Evolutionary conservation across 2,888 invertebrate species (phyloP).

Genomic region (Pollenia angustigena): DNA sequence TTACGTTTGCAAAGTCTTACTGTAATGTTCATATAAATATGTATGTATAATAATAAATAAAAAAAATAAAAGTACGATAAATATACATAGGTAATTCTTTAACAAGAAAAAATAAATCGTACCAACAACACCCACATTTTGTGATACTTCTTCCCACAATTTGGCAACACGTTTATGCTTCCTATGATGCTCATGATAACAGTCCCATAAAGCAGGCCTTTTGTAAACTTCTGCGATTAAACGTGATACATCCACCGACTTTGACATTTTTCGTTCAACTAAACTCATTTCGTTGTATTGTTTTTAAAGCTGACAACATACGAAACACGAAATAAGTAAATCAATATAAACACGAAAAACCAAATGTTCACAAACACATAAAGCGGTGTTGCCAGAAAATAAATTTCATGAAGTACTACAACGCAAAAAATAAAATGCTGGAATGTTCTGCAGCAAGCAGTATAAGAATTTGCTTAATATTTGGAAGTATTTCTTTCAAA

Average conservation of each 20-base stretch:
- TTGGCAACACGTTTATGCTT: slow-evolving; percentile 76
- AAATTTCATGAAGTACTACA: too few relatives aligned
- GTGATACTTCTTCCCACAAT: slow-evolving; percentile 78
- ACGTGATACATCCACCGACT: slow-evolving; percentile 78
- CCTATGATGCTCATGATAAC: slow-evolving; percentile 77
- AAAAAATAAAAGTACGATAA: too few relatives aligned
- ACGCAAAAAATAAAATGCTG: too few relatives aligned
- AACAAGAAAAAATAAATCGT: slow-evolving; percentile 63
- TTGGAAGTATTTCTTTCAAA: too few relatives aligned
- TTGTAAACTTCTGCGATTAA: slow-evolving; percentile 79
- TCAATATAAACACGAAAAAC: too few relatives aligned
- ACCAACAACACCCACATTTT: slow-evolving; percentile 76
- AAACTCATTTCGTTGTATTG: slow-evolving; percentile 61
- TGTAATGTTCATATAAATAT: slow-evolving; percentile 53
- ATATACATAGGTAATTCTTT: neutral
- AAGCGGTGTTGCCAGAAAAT: too few relatives aligned
- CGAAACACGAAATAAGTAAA: too few relatives aligned
- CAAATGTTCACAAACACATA: too few relatives aligned
- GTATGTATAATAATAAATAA: too few relatives aligned
- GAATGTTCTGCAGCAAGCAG: too few relatives aligned
- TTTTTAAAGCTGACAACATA: too few relatives aligned
- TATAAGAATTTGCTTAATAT: too few relatives aligned
- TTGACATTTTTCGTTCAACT: slow-evolving; percentile 79
- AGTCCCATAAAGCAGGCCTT: slow-evolving; percentile 79
- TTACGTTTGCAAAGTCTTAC: slow-evolving; percentile 81